Base-by-base conservation (phyloP, 1,140 invertebrate species). In the Sycobia sp. region DNA sequence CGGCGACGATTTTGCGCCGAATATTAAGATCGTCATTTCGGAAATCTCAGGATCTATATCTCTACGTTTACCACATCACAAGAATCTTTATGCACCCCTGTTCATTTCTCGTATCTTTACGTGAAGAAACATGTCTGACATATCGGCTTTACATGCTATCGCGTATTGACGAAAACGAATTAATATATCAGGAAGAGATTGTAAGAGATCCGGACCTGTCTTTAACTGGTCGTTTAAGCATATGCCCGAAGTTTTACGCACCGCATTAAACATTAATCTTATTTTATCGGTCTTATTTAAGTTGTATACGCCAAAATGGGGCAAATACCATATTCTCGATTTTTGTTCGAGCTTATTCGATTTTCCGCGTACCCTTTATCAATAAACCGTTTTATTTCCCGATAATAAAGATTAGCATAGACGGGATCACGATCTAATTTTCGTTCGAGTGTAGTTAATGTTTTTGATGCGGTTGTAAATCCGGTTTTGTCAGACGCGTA, bases 1-100 rank as follows among this genome's bases (percentile, higher is more conserved):
- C 27, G 49, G n/a, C 1, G 49, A 51, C 7, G 49, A 51, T 13
- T 34, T 51, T 7, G 49, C 49, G 4, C 49, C 32, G 29, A 51
- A 34, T 3, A 36, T 32, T 20, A 51, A 11, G n/a, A 3, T 9
- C n/a, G 27, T 34, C 29, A 51, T 51, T 34, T 34, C 14, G 10
- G 18, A 51, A 1, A 13, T 14, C 13, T 8, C 13, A 14, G 49
- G 49, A 9, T 34, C 4, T 7, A 2, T 3, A 1, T 1, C n/a
- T 18, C 49, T 1, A 36, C 20, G 5, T 20, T 4, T 0, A 3
- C 49, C 49, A n/a, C 49, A n/a, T 3, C 23, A 51, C 2, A 34
- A 4, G 29, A 51, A 51, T n/a, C 29, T 13, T 20, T 34, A 11
- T 13, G 27, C 32, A 0, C 3, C 2, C 1, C 16, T 27, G 29